Evolutionary conservation across 30 jellyfish, hydroid and myxozoan genomes (phyloP), one percentile per base, ranked within the genome.

Genomic region (Clytia hemisphaerica): DNA sequence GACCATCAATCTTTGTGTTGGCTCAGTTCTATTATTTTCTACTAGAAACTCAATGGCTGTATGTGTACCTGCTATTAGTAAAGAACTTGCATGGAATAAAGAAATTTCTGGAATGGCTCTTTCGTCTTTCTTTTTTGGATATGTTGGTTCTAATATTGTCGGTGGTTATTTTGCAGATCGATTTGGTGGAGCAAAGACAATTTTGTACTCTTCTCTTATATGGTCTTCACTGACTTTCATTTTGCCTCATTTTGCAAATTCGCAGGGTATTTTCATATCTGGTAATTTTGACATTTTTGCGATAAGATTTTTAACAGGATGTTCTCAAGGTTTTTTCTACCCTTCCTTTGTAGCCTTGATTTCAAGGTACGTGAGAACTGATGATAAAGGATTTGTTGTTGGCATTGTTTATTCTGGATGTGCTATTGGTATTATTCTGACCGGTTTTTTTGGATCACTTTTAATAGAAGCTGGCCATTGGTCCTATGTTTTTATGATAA

Each of bases 141-240:
- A 91, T 73, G 87, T 91, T 31, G 78, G 93, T 6, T 76, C 99
- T 10, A 81, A 91, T 45, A 71, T 91, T 24, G 63, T 82, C 3
- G 99, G 99, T 2, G 99, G 99, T 26, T 82, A 81, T 67, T 77
- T 91, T 1, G 99, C 99, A 1, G 99, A 91, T 59, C 61, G 86
- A 45, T 85, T 58, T 73, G 90, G 95, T 18, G 99, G 99, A n/a
- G 99, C 82, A 67, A 69, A 57, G 25, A 77, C 83, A 3, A 91
- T 91, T 65, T 64, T 81, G 25, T 82, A 83, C 46, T 55, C 90
- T 28, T 47, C 85, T 18, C 6, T 91, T 12, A 47, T 83, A 0
- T 91, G 99, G 99, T 69, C 88, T 4, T 37, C 85, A 2, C 76
- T 91, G 90, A 91, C 93, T 26, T 31, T 70, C 2, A 12, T 77